Base-by-base conservation (phyloP, 2,113 vertebrate species). In the Silurus meridionalis region DNA sequence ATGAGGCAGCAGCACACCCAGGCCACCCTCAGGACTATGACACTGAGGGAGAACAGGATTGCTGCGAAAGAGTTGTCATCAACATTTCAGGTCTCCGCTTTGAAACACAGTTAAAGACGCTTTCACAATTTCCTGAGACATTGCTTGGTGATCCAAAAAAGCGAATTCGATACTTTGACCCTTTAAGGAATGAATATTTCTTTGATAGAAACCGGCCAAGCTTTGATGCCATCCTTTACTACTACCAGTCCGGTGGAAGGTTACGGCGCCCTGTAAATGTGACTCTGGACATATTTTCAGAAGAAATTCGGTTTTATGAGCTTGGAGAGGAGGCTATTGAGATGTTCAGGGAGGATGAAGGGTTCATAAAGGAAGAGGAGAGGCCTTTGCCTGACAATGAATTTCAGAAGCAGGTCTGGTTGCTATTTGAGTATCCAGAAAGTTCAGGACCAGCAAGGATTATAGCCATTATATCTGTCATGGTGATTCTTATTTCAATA, bases 401-500 rank as follows among this genome's bases (percentile, higher is more conserved):
- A 93, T 99, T 98, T 86, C 98, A 99, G 93, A 97, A 98, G 93
- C 98, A 99, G 93, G 97, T 99, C 83, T 99, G 98, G 98, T 90
- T 99, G 85, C 95, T 99, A 58, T 99, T 99, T 5, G 98, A 99
- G 91, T 99, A 99, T 91, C 98, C 98, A 0, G 98, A 99, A 95
- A 99, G 98, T 94, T 99, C 98, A 8, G 97, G 97, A 85, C 97
- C 98, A 37, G 98, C 98, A 90, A 96, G 98, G 96, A 98, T 99
- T 96, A 99, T 99, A 85, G 98, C 98, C 82, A 99, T 99, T 67
- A 98, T 99, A 88, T 99, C 98, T 0, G 98, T 99, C 90, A 99
- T 99, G 97, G 98, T 99, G 90, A 99, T 99, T 90, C 93, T 99
- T 82, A 99, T 99, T 93, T 99, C 98, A 46, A 99, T 99, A 0